Percentiles rank a stretch among this genome's conserved stretches.
phyloP scores from a whole-genome alignment of 2,797 vertebrate species.

The Brachyrhaphis roseni region DNA sequence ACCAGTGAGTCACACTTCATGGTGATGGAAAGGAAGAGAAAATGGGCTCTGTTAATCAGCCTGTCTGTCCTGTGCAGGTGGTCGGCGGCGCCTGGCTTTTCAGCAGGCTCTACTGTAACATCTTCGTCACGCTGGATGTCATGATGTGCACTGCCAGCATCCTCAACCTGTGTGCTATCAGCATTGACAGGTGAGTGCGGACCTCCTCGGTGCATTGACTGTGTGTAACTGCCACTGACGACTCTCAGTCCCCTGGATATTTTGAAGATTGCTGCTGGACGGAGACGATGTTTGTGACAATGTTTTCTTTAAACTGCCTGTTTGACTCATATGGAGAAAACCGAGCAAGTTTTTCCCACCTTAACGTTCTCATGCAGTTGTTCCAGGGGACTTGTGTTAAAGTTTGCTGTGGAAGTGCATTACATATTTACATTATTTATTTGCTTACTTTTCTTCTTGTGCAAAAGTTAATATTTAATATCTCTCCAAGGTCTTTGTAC shows the following conservation, averaged over 20 bases:
- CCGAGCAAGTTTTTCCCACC: neutral
- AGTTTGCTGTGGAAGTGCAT: conserved; percentile 9
- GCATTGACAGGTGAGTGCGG: conserved; percentile 92
- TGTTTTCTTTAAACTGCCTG: neutral
- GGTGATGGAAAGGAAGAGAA: conserved; percentile 29
- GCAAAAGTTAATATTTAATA: conserved; percentile 57
- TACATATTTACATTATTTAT: conserved; percentile 62
- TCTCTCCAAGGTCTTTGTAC: conserved; percentile 42
- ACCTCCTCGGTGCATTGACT: neutral
- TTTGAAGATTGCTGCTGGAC: conserved; percentile 15
- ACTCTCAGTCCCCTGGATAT: conserved; percentile 6
- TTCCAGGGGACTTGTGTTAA: conserved; percentile 18
- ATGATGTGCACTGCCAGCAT: conserved; percentile 99
- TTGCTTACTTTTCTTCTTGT: conserved; percentile 38
- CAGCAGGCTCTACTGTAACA: conserved; percentile 90
- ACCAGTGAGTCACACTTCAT: conserved; percentile 47
- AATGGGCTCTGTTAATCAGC: conserved; percentile 51
- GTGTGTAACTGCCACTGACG: conserved; percentile 20
- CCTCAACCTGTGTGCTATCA: conserved; percentile 97
- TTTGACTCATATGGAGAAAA: neutral
- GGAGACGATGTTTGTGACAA: neutral
- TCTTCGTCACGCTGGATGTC: conserved; percentile 95
- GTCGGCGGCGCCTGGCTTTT: conserved; percentile 93
- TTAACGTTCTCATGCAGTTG: conserved; percentile 4
- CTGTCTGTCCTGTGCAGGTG: conserved; percentile 82